Base-by-base conservation (phyloP, 1,140 invertebrate genomes). In the Schmidtea mediterranea region DNA sequence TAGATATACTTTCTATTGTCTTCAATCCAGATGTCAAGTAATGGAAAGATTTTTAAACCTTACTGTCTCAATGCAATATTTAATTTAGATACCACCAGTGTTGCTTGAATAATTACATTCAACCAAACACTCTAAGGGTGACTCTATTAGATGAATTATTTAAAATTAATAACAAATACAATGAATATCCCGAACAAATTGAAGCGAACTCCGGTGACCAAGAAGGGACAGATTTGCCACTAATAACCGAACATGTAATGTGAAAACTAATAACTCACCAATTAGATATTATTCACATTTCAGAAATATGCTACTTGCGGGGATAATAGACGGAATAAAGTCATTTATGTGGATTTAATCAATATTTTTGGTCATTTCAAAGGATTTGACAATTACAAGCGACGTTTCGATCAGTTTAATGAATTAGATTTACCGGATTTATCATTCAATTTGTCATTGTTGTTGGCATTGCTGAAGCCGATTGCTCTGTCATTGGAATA, bases 401-500 rank as follows among this genome's bases (percentile, higher is more conserved):
- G 84, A 58, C 71, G 84, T 59, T 90, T 92, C 52, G 55, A 49
- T 39, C 55, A 55, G 57, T 73, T 72, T 41, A 69, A 72, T 55
- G 74, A 74, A 63, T 65, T 84, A 52, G 75, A 76, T 49, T 72
- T 84, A 43, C 75, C 77, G 49, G 72, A 83, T 40, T 80, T 83
- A 52, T 39, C 36, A 18, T 13, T 23, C 50, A 6, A 16, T 49
- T 38, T 18, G 23, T 36, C 9, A 36, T 18, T 15, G 39, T 49
- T 52, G 39, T 55, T 53, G 43, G 51, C 54, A 16, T 51, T 50
- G 55, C 57, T 13, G 50, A 74, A 78, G 57, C 86, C 87, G 13
- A 86, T 92, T 67, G 84, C 83, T 37, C 72, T 80, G 36, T 89
- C 83, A 67, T 78, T 80, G 62, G 84, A 92, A 67, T 74, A 84